A percentile compares a stretch with the other conserved stretches of the same genome.
Conservation (phyloP, 2,797 vertebrate genomes). For the Protonibea diacanthus region DNA sequence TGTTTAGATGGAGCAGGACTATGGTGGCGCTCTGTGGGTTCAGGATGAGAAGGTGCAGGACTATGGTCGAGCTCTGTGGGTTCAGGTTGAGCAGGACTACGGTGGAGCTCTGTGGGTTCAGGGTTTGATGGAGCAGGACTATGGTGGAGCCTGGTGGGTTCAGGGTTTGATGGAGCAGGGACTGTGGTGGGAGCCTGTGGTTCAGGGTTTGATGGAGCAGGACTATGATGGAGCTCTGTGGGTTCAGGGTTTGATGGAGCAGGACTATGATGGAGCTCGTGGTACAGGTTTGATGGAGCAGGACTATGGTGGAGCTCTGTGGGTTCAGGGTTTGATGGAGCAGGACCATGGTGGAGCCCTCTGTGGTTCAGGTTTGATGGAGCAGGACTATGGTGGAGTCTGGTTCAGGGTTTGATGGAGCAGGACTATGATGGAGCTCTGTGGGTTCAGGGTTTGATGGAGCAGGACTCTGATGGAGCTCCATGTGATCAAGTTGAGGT, state of each 20-base stretch:
- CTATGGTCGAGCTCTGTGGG: background rate
- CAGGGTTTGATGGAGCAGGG: background rate
- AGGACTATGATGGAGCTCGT: too few relatives aligned
- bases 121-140: background rate
- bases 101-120: too few relatives aligned
- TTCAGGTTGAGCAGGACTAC: background rate
- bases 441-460: accelerated
- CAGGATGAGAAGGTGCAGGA: accelerated
- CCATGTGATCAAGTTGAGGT: background rate
- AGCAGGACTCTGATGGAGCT: background rate
- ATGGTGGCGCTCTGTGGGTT: background rate
- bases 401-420: accelerated
- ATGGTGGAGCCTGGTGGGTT: background rate
- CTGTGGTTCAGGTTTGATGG: accelerated
- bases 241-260: too few relatives aligned
- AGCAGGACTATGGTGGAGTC: background rate
- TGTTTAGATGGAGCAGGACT: background rate
- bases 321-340: too few relatives aligned
- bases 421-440: background rate
- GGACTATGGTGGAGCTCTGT: too few relatives aligned
- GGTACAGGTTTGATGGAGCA: too few relatives aligned
- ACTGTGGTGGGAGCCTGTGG: background rate
- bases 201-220: too few relatives aligned
- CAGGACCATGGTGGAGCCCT: background rate
- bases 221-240: too few relatives aligned